These are phyloP conservation scores for Palloptera scutellata DNA, from an alignment of 2,888 invertebrate genomes.

Conservation along the genomic window DNA sequence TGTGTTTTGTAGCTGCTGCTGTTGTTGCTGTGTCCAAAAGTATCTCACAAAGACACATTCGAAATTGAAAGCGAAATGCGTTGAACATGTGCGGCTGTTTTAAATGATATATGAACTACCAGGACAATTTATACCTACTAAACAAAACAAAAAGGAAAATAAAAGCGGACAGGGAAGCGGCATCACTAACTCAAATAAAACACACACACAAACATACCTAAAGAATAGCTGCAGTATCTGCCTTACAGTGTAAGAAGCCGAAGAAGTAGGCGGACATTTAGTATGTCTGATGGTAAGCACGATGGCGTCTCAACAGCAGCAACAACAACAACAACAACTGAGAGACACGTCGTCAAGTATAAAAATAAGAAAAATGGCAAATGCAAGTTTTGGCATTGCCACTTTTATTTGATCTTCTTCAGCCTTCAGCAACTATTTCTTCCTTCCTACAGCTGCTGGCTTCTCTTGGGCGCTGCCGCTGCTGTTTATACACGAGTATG, in stretches of 20 bases:
- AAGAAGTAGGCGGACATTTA: slow-evolving; percentile 26
- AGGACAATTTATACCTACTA: slow-evolving; percentile 33
- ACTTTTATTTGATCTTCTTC: too few species aligned
- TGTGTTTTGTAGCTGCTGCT: background rate
- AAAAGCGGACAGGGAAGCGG: slow-evolving; percentile 1
- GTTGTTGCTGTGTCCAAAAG: background rate
- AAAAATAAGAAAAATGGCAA: slow-evolving; percentile 33
- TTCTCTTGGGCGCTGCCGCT: slow-evolving; percentile 27
- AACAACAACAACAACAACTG: slow-evolving; percentile 21
- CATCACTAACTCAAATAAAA: background rate
- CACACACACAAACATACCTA: background rate
- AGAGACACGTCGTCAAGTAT: slow-evolving; percentile 20
- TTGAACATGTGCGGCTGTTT: slow-evolving; percentile 48
- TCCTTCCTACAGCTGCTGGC: slow-evolving; percentile 3
- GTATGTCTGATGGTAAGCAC: slow-evolving; percentile 16
- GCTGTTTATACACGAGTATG: slow-evolving; percentile 3
- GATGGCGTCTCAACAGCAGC: slow-evolving; percentile 28
- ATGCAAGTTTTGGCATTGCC: slow-evolving; percentile 14
- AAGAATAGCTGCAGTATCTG: slow-evolving; percentile 15
- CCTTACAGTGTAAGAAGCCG: slow-evolving; percentile 45
- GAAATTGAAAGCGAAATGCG: slow-evolving; percentile 58
- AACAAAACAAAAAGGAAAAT: background rate
- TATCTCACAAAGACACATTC: slow-evolving; percentile 39
- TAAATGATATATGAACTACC: slow-evolving; percentile 54
- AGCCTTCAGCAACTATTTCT: slow-evolving; percentile 13